Evolutionary conservation across 2,888 invertebrate genomes (phyloP), one percentile per base, ranked within the genome.

Genomic region (Muschampia plurimacula): DNA sequence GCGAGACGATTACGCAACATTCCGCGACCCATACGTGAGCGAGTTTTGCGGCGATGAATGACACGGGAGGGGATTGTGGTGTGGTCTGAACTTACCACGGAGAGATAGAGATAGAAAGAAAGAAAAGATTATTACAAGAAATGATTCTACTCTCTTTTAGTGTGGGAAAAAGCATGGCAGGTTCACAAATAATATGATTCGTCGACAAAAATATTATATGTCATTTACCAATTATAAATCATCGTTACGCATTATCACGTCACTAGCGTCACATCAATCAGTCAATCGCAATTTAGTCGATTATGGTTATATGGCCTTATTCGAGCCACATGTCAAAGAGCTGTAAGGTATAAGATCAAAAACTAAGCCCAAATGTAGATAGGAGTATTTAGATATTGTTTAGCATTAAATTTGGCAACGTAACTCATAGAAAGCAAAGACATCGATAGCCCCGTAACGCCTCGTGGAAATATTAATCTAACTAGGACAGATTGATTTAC

Each of bases 401-500:
- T 22, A 22, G 22, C 22, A 22, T 22, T 22, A 82, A 83, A 87
- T 92, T 91, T 89, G 87, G 88, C 88, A 91, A 92, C 83, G 81
- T 79, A 74, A 78, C 78, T 79, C 85, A 89, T 91, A 85, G 90
- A 92, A 92, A 92, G 88, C 88, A 86, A 87, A 87, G 84, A 86
- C 86, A 86, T 86, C 84, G 83, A 85, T 83, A 83, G 78, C 83
- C 82, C 80, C 84, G 86, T 83, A 86, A 85, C 84, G 81, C 80
- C 79, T 83, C 83, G 85, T 86, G 84, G 82, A 87, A 85, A 89
- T 86, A 82, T 84, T 90, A 89, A 91, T 92, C 89, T 90, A 92
- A 89, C 90, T 89, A 84, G 91, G 89, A 88, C 91, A 87, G 85
- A 90, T 89, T 90, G 89, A 92, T 91, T 93, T 91, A 92, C 87